Conservation (phyloP, 2,797 vertebrate species). For the Poecilia velifera region DNA sequence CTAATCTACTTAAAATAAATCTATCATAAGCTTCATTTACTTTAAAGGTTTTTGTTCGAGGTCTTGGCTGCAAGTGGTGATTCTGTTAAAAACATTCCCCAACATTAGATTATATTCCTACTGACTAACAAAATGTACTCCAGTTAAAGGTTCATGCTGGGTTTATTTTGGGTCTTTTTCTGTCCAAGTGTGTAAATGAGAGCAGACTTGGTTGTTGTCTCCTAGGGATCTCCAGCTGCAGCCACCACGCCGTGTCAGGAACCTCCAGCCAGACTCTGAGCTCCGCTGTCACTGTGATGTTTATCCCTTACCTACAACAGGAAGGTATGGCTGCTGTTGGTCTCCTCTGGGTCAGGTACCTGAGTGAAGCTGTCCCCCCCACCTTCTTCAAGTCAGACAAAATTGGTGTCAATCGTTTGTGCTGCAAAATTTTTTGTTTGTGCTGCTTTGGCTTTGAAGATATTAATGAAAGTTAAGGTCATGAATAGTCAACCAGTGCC, state of each 20-base stretch:
- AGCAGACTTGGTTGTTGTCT: not conserved
- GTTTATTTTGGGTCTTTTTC: not conserved
- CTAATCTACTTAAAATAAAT: not conserved
- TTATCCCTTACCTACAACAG: constrained; percentile 96
- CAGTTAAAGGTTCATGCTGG: not conserved
- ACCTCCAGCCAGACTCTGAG: constrained; percentile 90
- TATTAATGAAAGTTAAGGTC: too few species aligned
- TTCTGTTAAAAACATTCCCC: not conserved
- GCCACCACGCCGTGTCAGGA: constrained; percentile 91
- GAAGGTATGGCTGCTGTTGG: constrained; percentile 84
- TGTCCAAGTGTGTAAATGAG: not conserved
- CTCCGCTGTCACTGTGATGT: constrained; percentile 87
- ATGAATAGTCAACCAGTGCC: too few species aligned
- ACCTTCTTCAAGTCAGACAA: too few species aligned
- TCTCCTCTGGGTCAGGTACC: not conserved
- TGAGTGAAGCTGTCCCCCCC: too few species aligned
- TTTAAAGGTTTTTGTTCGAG: not conserved
- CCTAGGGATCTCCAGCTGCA: constrained; percentile 90
- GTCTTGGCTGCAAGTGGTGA: not conserved
- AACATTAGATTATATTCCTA: not conserved
- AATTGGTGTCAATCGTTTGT: too few species aligned
- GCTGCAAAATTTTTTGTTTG: too few species aligned
- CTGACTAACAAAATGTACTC: not conserved
- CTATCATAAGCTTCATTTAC: not conserved
- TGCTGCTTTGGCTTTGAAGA: too few species aligned